phyloP scores from a whole-genome alignment of 1,140 invertebrate species.

The Aleiodes sp. region DNA sequence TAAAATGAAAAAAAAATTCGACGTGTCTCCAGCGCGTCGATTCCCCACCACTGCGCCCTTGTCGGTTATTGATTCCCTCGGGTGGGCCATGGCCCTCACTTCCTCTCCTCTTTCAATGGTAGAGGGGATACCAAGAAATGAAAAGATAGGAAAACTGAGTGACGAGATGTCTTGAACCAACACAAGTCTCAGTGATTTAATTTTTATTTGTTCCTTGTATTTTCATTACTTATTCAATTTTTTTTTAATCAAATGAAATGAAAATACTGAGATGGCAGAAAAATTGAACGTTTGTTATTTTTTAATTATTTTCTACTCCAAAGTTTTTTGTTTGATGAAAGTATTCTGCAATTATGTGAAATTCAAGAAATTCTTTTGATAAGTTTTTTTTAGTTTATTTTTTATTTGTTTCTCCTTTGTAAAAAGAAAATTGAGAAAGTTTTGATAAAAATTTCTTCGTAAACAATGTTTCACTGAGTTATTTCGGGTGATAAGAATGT shows the following conservation, averaged over 20 bases:
- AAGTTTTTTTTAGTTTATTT: conserved; percentile 3
- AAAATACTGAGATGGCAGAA: too few species aligned
- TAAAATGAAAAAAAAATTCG: too few species aligned
- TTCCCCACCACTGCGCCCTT: conserved; percentile 46
- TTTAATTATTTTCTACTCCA: too few species aligned
- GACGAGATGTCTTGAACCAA: conserved; percentile 37
- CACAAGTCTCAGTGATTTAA: conserved; percentile 21
- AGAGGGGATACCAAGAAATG: conserved; percentile 6
- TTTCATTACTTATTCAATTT: too few species aligned
- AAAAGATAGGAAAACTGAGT: conserved; percentile 27
- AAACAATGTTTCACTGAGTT: neutral
- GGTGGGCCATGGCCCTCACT: conserved; percentile 56
- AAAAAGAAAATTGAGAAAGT: neutral
- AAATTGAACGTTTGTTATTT: too few species aligned
- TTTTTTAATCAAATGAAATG: too few species aligned
- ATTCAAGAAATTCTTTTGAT: too few species aligned
- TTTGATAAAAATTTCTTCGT: too few species aligned
- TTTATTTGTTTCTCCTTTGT: neutral
- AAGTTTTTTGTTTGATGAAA: too few species aligned
- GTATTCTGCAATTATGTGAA: too few species aligned
- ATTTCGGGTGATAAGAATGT: neutral
- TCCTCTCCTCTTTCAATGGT: conserved; percentile 8
- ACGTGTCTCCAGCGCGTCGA: neutral
- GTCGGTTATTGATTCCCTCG: conserved; percentile 65
- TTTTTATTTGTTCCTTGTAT: too few species aligned